Conservation (phyloP, 2,797 vertebrate species). For the Iguana delicatissima region DNA sequence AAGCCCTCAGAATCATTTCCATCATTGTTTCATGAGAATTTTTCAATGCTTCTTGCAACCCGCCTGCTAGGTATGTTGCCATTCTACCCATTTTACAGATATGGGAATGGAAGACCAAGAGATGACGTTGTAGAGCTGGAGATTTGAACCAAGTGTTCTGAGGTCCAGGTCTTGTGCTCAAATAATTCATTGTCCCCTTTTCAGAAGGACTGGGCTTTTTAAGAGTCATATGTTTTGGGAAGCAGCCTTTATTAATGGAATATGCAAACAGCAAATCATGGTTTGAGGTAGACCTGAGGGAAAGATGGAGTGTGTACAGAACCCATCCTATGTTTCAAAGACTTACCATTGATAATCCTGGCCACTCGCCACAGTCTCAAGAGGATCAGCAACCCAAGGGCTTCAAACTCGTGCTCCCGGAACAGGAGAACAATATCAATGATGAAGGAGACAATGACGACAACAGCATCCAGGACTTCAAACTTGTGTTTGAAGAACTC, state of each 20-base stretch:
- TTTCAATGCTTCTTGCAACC: background rate
- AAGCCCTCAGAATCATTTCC: constrained; percentile 7
- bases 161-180: no score
- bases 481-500: constrained; percentile 97
- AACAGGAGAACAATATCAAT: constrained; percentile 89
- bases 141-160: background rate
- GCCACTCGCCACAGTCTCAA: constrained; percentile 96
- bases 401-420: constrained; percentile 87
- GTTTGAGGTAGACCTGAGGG: background rate
- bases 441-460: constrained; percentile 91
- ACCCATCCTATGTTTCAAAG: rapidly evolving
- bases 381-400: constrained; percentile 91
- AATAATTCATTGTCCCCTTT: background rate
- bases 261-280: background rate
- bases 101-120: no score
- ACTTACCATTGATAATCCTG: constrained; percentile 93
- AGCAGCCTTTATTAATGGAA: background rate
- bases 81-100: background rate
- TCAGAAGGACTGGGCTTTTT: background rate
- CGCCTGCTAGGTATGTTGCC: background rate
- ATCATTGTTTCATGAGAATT: constrained; percentile 30
- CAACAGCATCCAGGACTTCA: constrained; percentile 90
- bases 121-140: background rate
- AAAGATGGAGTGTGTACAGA: background rate
- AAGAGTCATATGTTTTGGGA: no score